These are phyloP conservation scores for Brachyptera putata DNA, from an alignment of 2,888 invertebrate genomes.

Conservation along the genomic window DNA sequence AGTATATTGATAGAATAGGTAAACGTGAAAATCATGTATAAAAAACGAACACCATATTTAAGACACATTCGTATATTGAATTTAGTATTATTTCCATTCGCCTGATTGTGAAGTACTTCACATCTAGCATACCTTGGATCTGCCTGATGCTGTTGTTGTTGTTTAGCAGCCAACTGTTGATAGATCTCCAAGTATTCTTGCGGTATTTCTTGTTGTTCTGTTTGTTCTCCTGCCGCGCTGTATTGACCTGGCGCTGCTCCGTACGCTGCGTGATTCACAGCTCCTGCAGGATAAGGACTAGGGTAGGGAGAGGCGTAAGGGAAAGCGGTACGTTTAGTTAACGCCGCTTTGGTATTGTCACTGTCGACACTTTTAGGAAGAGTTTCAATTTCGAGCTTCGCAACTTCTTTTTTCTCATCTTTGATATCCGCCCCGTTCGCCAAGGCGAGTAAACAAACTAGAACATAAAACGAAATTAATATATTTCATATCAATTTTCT, in stretches of 20 bases:
- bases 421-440: neutral
- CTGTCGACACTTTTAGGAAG: too few relatives aligned
- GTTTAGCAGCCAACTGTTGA: slow-evolving; percentile 25
- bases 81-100: too few relatives aligned
- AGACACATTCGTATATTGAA: too few relatives aligned
- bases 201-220: slow-evolving; percentile 16
- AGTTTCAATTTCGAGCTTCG: neutral
- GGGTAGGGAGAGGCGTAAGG: neutral
- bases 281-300: slow-evolving; percentile 2
- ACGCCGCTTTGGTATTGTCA: neutral
- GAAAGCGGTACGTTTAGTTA: neutral
- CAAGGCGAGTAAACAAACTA: slow-evolving; percentile 3
- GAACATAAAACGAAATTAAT: neutral
- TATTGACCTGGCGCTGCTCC: slow-evolving; percentile 27
- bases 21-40: too few relatives aligned
- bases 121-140: too few relatives aligned
- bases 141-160: slow-evolving; percentile 6
- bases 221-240: slow-evolving; percentile 18
- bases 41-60: too few relatives aligned
- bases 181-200: slow-evolving; percentile 24
- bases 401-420: neutral
- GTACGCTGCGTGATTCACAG: slow-evolving; percentile 16
- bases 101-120: too few relatives aligned
- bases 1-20: too few relatives aligned
- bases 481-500: neutral